These are phyloP conservation scores for Limnephilus lunatus DNA, from an alignment of 2,888 invertebrate species.

Conservation along the genomic window DNA sequence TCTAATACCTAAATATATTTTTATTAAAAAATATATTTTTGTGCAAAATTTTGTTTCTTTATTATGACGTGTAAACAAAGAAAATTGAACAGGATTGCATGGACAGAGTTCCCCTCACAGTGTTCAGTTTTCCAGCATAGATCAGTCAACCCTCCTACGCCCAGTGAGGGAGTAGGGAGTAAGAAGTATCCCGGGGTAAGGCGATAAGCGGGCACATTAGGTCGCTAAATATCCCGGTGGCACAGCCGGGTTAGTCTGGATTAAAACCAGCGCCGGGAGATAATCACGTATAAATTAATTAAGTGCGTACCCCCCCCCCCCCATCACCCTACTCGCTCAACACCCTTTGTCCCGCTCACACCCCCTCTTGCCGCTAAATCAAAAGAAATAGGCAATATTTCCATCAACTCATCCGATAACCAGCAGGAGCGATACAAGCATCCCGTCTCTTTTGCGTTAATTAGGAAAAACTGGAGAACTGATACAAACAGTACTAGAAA, in stretches of 20 bases:
- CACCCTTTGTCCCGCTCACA: background rate
- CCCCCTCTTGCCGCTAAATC: background rate
- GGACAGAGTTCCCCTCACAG: background rate
- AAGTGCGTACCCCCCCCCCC: slow-evolving; percentile 59
- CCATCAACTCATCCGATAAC: slow-evolving; percentile 2
- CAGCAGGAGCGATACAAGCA: background rate
- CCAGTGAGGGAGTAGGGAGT: background rate
- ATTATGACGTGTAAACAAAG: background rate
- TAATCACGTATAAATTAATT: slow-evolving; percentile 67
- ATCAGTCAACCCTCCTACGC: background rate
- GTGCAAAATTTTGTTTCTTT: no score
- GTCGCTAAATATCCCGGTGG: slow-evolving; percentile 14
- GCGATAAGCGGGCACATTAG: background rate
- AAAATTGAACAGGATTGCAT: background rate
- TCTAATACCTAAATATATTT: no score
- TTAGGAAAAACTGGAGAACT: background rate
- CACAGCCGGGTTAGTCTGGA: slow-evolving; percentile 60
- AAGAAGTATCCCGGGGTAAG: background rate
- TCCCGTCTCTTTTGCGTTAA: slow-evolving; percentile 25
- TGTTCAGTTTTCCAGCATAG: background rate
- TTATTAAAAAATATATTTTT: no score
- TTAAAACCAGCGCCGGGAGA: slow-evolving; percentile 65
- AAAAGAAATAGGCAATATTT: slow-evolving; percentile 37
- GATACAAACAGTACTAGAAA: background rate
- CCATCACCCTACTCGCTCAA: background rate